Base-by-base conservation (phyloP, 2,888 invertebrate species). In the Scaptomyza reducta region DNA sequence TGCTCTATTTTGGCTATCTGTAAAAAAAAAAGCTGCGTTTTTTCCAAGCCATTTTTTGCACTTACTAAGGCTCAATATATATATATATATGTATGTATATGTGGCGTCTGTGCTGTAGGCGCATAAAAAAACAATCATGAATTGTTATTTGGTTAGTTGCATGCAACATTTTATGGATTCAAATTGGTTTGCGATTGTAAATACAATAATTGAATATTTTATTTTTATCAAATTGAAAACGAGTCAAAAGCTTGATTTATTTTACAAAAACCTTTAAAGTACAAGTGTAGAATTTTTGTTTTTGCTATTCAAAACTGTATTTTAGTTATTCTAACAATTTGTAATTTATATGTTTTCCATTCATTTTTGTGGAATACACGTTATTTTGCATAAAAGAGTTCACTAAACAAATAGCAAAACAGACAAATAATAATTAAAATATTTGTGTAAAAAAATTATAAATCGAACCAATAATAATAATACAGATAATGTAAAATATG, bases 171-270 rank as follows among this genome's bases (percentile, higher is more conserved):
- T 50, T 35, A 71, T 61, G 53, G 22, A 61, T 53, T 65, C 42
- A 54, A 77, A 67, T 77, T 74, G 77, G 14, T 33, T 73, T 77
- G 38, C 47, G 50, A 25, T 51, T 56, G 68, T 25, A 61, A 58
- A 73, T 42, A 74, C 77, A 73, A 38, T 63, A 73, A 77, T 74
- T 77, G 74, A 73, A 73, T 73, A 73, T 62, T 59, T 46, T 29
- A 49, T 67, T 53, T 60, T 41, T 13, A 47, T 67, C 67, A 25
- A 57, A 76, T 67, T 42, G 56, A 44, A 70, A 55, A 40, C 47
- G 33, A 53, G 40, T n/a, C 16, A 41, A 45, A 38, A 16, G 40
- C 14, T 53, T 46, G 29, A 54, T 73, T 71, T 68, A 18, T 40
- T 41, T 16, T 11, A 27, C 9, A 27, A 42, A 33, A 40, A 27